Evolutionary conservation across 2,888 invertebrate genomes (phyloP).

Genomic region (Hypercompe scribonia): DNA sequence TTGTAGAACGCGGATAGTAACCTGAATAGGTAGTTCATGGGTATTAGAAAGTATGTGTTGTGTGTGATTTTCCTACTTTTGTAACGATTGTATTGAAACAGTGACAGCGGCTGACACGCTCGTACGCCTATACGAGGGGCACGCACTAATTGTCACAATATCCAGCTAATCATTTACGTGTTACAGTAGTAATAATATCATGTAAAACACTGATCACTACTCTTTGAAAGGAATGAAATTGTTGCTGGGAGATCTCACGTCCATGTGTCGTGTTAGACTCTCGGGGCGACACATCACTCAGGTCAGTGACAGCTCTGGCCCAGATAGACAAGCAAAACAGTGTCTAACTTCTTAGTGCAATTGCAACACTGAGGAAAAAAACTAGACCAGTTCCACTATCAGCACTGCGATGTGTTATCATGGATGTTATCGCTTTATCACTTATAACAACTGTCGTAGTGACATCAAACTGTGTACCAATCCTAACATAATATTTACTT

Average conservation of each 20-base stretch:
- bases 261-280: neutral
- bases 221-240: neutral
- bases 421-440: slow-evolving; percentile 2
- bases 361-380: neutral
- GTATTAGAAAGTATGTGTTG: slow-evolving; percentile 12
- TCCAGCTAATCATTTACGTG: neutral
- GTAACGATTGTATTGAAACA: slow-evolving; percentile 17
- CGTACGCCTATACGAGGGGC: neutral
- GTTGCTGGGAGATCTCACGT: neutral
- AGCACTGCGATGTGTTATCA: neutral
- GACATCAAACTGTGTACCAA: neutral
- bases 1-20: neutral
- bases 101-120: slow-evolving; percentile 3
- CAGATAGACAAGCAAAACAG: neutral
- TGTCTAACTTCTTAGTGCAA: neutral
- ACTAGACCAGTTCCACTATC: neutral
- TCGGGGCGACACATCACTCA: neutral
- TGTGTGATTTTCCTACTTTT: slow-evolving; percentile 14
- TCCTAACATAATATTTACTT: slow-evolving; percentile 14
- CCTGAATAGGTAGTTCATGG: slow-evolving; percentile 1
- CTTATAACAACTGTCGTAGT: neutral
- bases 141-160: slow-evolving; percentile 7
- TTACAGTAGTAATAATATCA: neutral
- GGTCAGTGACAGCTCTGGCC: slow-evolving; percentile 4
- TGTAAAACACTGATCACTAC: neutral